These are phyloP conservation scores for Butorides virescens DNA, from an alignment of 2,113 vertebrate genomes.

Conservation along the genomic window DNA sequence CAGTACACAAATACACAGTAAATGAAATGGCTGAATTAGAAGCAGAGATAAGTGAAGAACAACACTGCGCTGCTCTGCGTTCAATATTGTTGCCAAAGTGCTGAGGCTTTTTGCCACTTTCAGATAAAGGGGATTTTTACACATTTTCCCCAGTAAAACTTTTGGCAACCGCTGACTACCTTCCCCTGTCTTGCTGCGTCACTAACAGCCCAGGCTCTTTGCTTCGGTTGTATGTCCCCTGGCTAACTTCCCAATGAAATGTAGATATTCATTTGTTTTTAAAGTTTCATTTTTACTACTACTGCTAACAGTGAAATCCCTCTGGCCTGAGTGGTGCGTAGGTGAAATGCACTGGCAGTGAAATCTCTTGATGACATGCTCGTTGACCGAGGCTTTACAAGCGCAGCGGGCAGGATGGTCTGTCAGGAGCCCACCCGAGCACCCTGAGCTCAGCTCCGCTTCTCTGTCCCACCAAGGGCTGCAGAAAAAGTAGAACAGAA, in stretches of 20 bases:
- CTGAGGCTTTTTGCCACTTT: slow-evolving; percentile 31
- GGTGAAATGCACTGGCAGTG: not conserved
- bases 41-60: slow-evolving; percentile 57
- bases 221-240: not conserved
- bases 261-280: not conserved
- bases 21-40: slow-evolving; percentile 52
- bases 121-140: slow-evolving; percentile 42
- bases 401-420: not conserved
- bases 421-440: not conserved
- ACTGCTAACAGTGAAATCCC: not conserved
- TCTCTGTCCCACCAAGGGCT: not conserved
- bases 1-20: slow-evolving; percentile 35
- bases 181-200: not conserved
- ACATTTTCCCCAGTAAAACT: slow-evolving; percentile 3
- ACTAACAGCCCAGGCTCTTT: not conserved
- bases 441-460: not conserved
- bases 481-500: not conserved
- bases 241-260: slow-evolving; percentile 13
- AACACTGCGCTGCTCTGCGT: not conserved
- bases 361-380: not conserved
- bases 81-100: slow-evolving; percentile 6
- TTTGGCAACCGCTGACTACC: slow-evolving; percentile 17
- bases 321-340: not conserved
- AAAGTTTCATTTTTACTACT: not conserved
- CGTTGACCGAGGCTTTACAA: not conserved